Evolutionary conservation across 1,140 invertebrate species (phyloP).

Genomic region (Ctenoplectra terminalis): DNA sequence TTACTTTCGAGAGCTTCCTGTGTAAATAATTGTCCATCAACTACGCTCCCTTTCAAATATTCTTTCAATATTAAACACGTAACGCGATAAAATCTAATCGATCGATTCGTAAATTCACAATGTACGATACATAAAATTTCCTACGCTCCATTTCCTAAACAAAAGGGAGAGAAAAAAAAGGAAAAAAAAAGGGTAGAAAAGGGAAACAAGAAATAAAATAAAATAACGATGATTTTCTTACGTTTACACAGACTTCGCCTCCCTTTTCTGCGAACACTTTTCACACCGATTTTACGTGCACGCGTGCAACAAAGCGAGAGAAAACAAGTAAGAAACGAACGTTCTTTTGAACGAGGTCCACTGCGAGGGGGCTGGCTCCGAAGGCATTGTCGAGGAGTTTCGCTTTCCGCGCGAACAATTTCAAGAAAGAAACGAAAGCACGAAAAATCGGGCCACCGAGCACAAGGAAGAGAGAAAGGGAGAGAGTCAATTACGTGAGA

Average conservation of each 20-base stretch:
- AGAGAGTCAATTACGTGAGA: constrained; percentile 43
- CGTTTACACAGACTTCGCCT: too few species aligned
- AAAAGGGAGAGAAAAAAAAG: neutral
- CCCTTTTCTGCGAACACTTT: neutral
- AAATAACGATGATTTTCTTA: neutral
- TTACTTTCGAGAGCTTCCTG: constrained; percentile 4
- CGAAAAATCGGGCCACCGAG: constrained; percentile 26
- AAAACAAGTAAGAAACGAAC: constrained; percentile 19
- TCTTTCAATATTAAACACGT: neutral
- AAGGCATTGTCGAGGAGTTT: constrained; percentile 14
- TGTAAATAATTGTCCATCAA: constrained; percentile 31
- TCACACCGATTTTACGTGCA: constrained; percentile 2
- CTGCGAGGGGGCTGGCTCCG: neutral
- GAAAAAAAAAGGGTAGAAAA: neutral
- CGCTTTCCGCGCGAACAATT: constrained; percentile 27
- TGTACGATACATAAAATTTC: neutral
- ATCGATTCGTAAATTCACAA: too few species aligned
- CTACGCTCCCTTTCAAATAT: neutral
- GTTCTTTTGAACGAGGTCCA: neutral
- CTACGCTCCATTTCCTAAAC: neutral
- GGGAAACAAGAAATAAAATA: too few species aligned
- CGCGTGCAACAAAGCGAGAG: neutral
- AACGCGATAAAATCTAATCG: neutral
- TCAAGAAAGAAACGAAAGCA: constrained; percentile 2
- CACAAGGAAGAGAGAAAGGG: neutral